These are phyloP conservation scores for Pavo muticus DNA, from an alignment of 2,113 vertebrate species.

Conservation along the genomic window DNA sequence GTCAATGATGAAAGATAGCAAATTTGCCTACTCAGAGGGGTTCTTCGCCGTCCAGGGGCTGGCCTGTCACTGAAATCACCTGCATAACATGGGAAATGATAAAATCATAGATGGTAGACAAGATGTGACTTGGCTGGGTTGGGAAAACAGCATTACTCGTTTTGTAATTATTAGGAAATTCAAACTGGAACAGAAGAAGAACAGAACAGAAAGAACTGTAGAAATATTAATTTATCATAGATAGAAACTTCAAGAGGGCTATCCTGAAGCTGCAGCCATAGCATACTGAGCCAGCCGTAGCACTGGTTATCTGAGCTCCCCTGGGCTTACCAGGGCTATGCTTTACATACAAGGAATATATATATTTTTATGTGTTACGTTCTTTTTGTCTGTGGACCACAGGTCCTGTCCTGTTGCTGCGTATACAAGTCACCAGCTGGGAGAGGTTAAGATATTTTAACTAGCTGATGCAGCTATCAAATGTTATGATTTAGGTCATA, in stretches of 20 bases:
- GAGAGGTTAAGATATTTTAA: neutral
- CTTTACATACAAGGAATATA: neutral
- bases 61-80: neutral
- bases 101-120: neutral
- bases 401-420: neutral
- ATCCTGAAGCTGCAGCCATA: neutral
- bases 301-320: neutral
- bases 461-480: neutral
- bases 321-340: neutral
- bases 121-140: neutral
- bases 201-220: neutral
- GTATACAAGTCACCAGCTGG: neutral
- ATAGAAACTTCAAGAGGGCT: neutral
- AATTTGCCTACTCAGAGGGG: neutral
- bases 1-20: neutral
- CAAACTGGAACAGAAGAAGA: neutral
- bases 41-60: neutral
- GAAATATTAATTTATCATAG: neutral
- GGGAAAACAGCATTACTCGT: neutral
- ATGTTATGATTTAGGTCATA: neutral
- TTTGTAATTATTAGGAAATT: neutral
- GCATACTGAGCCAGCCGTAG: neutral
- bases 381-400: neutral
- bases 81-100: neutral
- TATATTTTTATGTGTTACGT: neutral